Conservation (phyloP, 2,888 invertebrate genomes). For the Drosophila nr. medialis region DNA sequence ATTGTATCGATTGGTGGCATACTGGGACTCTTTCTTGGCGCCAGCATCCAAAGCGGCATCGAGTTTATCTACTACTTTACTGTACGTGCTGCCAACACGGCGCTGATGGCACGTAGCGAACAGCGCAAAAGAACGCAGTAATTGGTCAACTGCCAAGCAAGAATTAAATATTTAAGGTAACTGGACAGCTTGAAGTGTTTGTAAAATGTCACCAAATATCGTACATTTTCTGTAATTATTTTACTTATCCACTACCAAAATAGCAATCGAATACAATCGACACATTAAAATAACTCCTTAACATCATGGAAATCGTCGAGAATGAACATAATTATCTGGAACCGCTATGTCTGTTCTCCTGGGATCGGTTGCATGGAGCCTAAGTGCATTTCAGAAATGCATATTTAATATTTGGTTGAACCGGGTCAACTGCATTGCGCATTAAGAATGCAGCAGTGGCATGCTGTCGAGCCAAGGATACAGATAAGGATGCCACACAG, state of each 20-base stretch:
- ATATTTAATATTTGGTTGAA: conserved; percentile 63
- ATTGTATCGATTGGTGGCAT: conserved; percentile 87
- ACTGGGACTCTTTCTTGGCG: conserved; percentile 87
- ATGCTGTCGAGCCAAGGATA: conserved; percentile 46
- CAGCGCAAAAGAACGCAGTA: conserved; percentile 11
- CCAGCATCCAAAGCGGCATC: conserved; percentile 87
- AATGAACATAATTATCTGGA: conserved; percentile 1
- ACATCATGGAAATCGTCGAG: not conserved
- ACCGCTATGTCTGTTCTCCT: not conserved
- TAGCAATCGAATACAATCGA: not conserved
- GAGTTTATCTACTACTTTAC: conserved; percentile 87
- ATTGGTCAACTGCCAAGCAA: conserved; percentile 37
- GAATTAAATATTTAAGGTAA: not conserved
- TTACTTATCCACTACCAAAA: not conserved
- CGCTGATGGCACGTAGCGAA: conserved; percentile 2
- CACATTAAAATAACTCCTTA: not conserved
- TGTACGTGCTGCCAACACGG: conserved; percentile 71
- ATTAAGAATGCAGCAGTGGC: conserved; percentile 66
- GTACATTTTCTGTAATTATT: not conserved
- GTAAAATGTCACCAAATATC: not conserved
- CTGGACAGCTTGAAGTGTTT: not conserved
- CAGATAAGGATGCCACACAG: conserved; percentile 20
- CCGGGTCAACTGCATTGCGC: conserved; percentile 67
- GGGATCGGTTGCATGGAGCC: conserved; percentile 19
- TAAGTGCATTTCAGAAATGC: conserved; percentile 42